Base-by-base conservation (phyloP, 2,888 invertebrate genomes). In the Drosophila nigritarsus region DNA sequence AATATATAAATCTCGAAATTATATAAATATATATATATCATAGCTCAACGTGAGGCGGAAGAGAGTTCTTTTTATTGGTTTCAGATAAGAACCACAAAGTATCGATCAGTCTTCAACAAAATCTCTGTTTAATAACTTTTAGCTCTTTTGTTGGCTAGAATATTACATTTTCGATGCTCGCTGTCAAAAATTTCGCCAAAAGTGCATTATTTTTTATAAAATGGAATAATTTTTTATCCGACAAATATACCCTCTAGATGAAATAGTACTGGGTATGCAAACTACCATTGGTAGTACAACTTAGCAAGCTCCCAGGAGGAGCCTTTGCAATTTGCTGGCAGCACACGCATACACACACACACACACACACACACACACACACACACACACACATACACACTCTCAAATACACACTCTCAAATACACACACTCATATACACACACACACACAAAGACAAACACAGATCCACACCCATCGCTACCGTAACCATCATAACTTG, bases 271-370 rank as follows among this genome's bases (percentile, higher is more conserved):
- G 67, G 78, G 81, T 66, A 65, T 59, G n/a, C 27, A 59, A 70
- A 77, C 53, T 59, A 67, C 56, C 77, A 27, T 61, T 60, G 69
- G 60, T 51, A 54, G 53, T 55, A 55, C 69, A 81, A 67, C 67
- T 78, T 78, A 48, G 51, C 65, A 42, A 13, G 59, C 65, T 81
- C 82, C 81, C 81, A 49, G 49, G 82, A 77, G 78, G 50, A 81
- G 78, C 67, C 82, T 73, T 63, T 65, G 68, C 82, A 78, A 78
- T 78, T 81, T 80, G 78, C 55, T 81, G 30, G 50, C 51, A 38
- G 50, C 53, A 63, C 51, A 64, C 65, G 34, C 68, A 63, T 40
- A 50, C 40, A 24, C 32, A 34, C 36, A 24, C 24, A 13, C 24
- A 24, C 36, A 24, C 24, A 13, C 24, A 24, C 5, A 5, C 13